A percentile compares a stretch with the other conserved stretches of the same genome.
These are phyloP conservation scores for Emydura subglobosa DNA, from an alignment of 2,113 vertebrate genomes.

Conservation along the genomic window DNA sequence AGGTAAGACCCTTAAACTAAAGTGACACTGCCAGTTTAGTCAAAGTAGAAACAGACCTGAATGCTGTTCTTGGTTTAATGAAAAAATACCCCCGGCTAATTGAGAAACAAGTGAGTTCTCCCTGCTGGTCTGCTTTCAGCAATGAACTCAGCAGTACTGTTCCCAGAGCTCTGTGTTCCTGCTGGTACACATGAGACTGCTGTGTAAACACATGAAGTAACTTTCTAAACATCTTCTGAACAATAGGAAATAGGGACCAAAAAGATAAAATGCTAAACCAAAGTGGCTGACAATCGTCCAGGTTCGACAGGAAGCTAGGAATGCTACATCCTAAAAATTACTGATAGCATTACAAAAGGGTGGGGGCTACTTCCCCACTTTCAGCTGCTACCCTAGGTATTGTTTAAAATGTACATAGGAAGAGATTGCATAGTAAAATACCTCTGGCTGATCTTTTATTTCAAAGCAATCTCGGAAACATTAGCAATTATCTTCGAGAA, in stretches of 20 bases:
- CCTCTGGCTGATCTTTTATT: background rate
- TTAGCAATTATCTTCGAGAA: background rate
- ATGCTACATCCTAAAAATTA: background rate
- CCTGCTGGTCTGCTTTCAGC: background rate
- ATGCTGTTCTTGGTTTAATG: background rate
- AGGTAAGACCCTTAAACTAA: background rate
- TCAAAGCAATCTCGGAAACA: background rate
- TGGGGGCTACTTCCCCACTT: background rate
- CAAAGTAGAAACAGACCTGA: background rate
- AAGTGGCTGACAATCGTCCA: background rate
- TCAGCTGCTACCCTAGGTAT: background rate
- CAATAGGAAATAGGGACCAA: background rate
- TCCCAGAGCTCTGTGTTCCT: background rate
- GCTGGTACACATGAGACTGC: background rate
- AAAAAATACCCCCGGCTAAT: background rate
- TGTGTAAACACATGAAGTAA: background rate
- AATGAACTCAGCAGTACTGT: background rate
- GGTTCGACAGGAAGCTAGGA: background rate
- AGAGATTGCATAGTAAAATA: background rate
- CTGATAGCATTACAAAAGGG: background rate
- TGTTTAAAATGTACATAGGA: fast-evolving
- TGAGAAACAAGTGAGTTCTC: background rate
- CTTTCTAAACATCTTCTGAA: background rate
- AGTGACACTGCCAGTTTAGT: background rate
- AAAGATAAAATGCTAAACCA: constrained; percentile 6